phyloP scores from a whole-genome alignment of 2,797 vertebrate species.

The Nannoperca obscura region DNA sequence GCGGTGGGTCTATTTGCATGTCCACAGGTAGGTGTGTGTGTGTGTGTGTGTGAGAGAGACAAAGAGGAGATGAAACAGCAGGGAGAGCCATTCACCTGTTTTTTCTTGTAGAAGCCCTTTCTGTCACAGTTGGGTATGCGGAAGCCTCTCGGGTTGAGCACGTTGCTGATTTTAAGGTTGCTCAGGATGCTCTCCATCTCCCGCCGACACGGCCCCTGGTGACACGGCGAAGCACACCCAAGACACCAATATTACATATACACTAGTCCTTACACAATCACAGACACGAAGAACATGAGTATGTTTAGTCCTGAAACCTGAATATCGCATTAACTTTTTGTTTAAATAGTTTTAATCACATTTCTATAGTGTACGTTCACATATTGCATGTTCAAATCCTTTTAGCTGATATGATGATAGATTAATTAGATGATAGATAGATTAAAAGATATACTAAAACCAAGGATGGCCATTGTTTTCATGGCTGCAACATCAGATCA shows the following conservation, averaged over 20 bases:
- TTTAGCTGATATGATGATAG: neutral
- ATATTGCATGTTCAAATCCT: neutral
- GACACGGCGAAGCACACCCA: conserved; percentile 49
- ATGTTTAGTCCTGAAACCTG: neutral
- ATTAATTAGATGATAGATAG: too few relatives aligned
- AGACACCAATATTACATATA: conserved; percentile 23
- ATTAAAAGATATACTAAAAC: neutral
- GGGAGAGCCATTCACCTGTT: conserved; percentile 89
- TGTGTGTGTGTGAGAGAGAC: conserved; percentile 17
- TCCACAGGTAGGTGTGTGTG: conserved; percentile 65
- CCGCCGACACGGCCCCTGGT: conserved; percentile 94
- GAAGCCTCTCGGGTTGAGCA: conserved; percentile 91
- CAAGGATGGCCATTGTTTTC: neutral
- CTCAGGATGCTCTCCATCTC: conserved; percentile 96
- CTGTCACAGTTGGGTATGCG: conserved; percentile 98
- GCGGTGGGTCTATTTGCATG: conserved; percentile 70
- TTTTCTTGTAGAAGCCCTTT: conserved; percentile 99
- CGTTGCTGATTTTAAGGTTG: conserved; percentile 91
- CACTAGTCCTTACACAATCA: conserved; percentile 23
- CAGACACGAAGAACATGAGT: conserved; percentile 30
- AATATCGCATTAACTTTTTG: neutral
- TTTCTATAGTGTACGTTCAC: neutral
- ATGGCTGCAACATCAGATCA: neutral
- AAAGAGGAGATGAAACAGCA: conserved; percentile 49
- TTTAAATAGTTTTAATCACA: too few relatives aligned